A percentile compares a stretch with the other conserved stretches of the same genome.
phyloP scores from a whole-genome alignment of 2,888 invertebrate genomes.

The Ochlodes sylvanus region DNA sequence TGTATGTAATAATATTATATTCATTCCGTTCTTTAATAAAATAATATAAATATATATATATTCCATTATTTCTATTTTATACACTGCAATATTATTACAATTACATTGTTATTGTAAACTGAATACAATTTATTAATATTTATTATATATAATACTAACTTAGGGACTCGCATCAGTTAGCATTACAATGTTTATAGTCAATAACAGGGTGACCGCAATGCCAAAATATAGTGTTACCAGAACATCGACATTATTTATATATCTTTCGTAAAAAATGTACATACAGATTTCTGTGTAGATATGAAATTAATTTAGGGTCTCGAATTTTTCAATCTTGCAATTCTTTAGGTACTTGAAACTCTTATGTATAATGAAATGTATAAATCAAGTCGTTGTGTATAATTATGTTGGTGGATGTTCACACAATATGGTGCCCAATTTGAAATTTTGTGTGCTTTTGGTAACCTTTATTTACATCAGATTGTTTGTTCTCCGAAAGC shows the following conservation, averaged over 20 bases:
- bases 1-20: neutral
- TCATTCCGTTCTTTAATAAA: neutral
- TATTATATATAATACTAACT: neutral
- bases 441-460: constrained; percentile 1
- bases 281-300: constrained; percentile 23
- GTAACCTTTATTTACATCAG: neutral
- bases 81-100: neutral
- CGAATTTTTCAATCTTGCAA: constrained; percentile 11
- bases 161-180: constrained; percentile 12
- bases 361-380: neutral
- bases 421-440: neutral
- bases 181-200: constrained; percentile 36
- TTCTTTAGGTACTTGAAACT: constrained; percentile 9
- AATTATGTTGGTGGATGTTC: neutral
- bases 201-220: constrained; percentile 54
- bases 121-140: neutral
- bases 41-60: neutral
- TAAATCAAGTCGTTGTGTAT: neutral
- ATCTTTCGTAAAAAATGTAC: constrained; percentile 21
- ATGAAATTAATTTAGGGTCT: constrained; percentile 9
- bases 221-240: constrained; percentile 58
- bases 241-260: constrained; percentile 25
- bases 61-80: neutral
- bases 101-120: neutral
- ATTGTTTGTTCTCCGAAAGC: neutral